Conservation (phyloP, 2,797 vertebrate species). For the Leuciscus waleckii region DNA sequence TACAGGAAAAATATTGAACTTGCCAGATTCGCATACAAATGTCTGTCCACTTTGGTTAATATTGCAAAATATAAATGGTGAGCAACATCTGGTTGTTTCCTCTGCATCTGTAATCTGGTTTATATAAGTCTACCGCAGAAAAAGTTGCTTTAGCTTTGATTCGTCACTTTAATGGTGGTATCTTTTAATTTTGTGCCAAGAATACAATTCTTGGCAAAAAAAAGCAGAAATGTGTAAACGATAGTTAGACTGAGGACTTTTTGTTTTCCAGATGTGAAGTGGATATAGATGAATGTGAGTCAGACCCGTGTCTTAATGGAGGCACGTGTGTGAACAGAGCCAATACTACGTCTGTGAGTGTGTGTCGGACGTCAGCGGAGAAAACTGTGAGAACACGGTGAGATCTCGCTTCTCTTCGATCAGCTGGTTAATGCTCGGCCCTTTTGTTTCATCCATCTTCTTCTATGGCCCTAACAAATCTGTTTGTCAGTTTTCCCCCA, state of each 20-base stretch:
- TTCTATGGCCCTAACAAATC: not conserved
- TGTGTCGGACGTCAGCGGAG: constrained; percentile 83
- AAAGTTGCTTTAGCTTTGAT: too few species aligned
- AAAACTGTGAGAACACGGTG: constrained; percentile 86
- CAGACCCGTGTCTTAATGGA: constrained; percentile 90
- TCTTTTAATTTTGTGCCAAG: not conserved
- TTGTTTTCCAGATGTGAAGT: constrained; percentile 83
- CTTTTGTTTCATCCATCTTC: not conserved
- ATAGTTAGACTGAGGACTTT: not conserved
- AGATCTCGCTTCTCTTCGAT: constrained; percentile 65
- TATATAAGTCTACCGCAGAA: accelerated
- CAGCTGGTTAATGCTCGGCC: not conserved
- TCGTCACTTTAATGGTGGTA: too few species aligned
- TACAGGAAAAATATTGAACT: too few species aligned
- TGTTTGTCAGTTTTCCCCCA: not conserved
- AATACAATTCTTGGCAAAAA: not conserved
- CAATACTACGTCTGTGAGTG: constrained; percentile 87
- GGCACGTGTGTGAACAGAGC: constrained; percentile 85
- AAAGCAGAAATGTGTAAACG: not conserved
- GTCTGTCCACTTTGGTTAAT: too few species aligned
- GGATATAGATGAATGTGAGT: constrained; percentile 86
- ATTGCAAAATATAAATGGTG: too few species aligned
- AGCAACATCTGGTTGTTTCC: too few species aligned
- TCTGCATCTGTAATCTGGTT: too few species aligned
- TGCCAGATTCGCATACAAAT: too few species aligned